Conservation (phyloP, 2,113 vertebrate genomes). For the Sinocyclocheilus anophthalmus region DNA sequence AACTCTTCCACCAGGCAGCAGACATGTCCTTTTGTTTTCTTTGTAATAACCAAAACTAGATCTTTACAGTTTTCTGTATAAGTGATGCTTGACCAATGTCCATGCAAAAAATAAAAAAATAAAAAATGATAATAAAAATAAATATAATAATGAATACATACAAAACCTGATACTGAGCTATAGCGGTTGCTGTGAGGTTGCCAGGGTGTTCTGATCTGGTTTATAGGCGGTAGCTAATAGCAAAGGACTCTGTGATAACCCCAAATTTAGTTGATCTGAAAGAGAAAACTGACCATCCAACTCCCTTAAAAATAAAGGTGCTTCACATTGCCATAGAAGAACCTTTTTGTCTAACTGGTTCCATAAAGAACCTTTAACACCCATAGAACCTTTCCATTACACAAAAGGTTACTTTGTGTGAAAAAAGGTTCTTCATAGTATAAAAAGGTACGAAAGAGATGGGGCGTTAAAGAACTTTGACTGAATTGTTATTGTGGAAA, state of each 20-base stretch:
- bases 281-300: not conserved
- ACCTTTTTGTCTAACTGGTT: too few species aligned
- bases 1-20: slow-evolving; percentile 44
- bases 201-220: not conserved
- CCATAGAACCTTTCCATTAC: too few species aligned
- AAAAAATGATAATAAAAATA: too few species aligned
- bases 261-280: not conserved
- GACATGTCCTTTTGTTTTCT: slow-evolving; percentile 13
- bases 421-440: too few species aligned
- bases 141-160: too few species aligned
- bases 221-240: not conserved
- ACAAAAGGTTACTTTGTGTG: too few species aligned
- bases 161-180: not conserved
- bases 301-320: too few species aligned
- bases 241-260: not conserved
- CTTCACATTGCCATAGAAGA: too few species aligned
- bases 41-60: not conserved
- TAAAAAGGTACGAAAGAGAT: too few species aligned
- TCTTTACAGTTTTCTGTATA: not conserved
- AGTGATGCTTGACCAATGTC: not conserved
- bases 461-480: too few species aligned
- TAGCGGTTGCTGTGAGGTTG: not conserved
- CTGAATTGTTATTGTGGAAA: too few species aligned
- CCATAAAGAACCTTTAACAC: too few species aligned
- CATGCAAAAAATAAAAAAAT: not conserved